Conservation (phyloP, 1,140 invertebrate species). For the Brachionus calyciflorus region DNA sequence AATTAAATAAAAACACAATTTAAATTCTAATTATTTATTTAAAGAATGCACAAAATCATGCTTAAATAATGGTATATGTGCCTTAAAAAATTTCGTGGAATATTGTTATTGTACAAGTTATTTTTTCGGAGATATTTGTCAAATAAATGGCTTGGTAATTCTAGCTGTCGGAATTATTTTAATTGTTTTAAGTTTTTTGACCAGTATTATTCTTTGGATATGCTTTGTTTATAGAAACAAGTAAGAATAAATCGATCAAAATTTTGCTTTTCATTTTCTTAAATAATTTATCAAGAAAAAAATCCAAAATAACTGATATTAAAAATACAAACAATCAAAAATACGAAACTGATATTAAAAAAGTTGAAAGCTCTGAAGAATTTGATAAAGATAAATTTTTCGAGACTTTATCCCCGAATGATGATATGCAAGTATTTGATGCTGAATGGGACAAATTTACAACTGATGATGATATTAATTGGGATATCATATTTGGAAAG, state of each 20-base stretch:
- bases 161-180: not conserved
- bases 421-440: not conserved
- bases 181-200: not conserved
- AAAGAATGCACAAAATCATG: not conserved
- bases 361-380: not conserved
- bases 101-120: slow-evolving; percentile 17
- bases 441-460: slow-evolving; percentile 35
- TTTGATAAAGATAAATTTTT: not conserved
- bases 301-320: not conserved
- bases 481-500: slow-evolving; percentile 30
- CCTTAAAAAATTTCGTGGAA: not conserved
- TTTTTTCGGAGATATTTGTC: slow-evolving; percentile 15
- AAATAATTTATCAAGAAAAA: not conserved
- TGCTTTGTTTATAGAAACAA: not conserved
- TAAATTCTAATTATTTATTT: not conserved
- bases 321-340: not conserved
- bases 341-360: not conserved
- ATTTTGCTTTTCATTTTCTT: not conserved
- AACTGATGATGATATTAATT: slow-evolving; percentile 15
- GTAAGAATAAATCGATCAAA: no score
- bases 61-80: slow-evolving; percentile 22
- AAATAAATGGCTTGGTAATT: slow-evolving; percentile 16
- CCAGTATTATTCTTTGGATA: not conserved
- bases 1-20: no score
- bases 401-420: not conserved